Base-by-base conservation (phyloP, 2,797 vertebrate genomes). In the Sebastes hubbsi region DNA sequence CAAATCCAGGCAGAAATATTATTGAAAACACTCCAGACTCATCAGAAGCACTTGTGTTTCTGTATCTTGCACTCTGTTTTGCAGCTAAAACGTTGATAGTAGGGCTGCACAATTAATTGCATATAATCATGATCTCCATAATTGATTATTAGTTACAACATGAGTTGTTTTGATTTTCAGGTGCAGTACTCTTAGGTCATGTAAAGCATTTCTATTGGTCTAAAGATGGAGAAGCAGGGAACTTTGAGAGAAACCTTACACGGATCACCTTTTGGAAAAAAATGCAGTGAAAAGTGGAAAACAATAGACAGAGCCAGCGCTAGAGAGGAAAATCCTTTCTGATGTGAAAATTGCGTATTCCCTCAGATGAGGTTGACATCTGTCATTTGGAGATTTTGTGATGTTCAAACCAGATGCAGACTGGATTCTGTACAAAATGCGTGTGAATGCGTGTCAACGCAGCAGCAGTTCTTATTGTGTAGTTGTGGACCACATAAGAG, bases 301-400 rank as follows among this genome's bases (percentile, higher is more conserved):
- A 85, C 67, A 62, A 29, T 16, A 36, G 63, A 73, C 8, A 0
- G 55, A 64, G 77, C 82, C 80, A 85, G 66, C 5, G 18, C 4
- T 59, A 36, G 77, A 86, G 65, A 85, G 77, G 86, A 89, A 91
- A 92, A 80, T 80, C 76, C 70, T 54, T 74, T 81, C 76, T 78
- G 27, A 89, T 77, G 76, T 86, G 60, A 86, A 88, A 85, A 66
- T 65, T 22, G n/a, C 56, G 72, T 59, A 32, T 77, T 42, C 34
- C 29, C 63, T 68, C 67, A 16, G 30, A 88, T 82, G 83, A 77
- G 38, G 29, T 68, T 32, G 36, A 83, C 74, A 73, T 84, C 30
- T 83, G 62, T 80, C 64, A 42, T 76, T 77, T 64, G 29, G n/a
- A 73, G 59, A 66, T 71, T 70, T 22, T 80, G 32, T 74, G 76